Base-by-base conservation (phyloP, 1,140 invertebrate species). In the Bicyclus anynana region DNA sequence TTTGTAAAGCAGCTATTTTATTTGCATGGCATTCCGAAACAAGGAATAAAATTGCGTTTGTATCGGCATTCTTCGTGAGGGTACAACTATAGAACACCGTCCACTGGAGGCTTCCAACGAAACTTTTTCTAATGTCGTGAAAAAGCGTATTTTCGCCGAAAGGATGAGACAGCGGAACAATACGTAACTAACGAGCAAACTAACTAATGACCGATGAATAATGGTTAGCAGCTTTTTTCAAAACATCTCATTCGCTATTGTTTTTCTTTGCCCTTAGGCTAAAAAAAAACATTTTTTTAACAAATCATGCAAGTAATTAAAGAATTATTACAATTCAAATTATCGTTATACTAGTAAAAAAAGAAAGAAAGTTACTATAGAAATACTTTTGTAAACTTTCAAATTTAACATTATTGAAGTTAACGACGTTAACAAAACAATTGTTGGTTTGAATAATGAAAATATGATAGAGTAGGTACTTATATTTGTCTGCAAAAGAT, bases 1-100 rank as follows among this genome's bases (percentile, higher is more conserved):
- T n/a, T 33, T 38, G 37, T 49, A 56, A 56, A 56, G 27, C 54
- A 42, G 42, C 33, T 29, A 42, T 56, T 50, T 56, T 56, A 56
- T 56, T 49, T 38, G 33, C 54, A 49, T 56, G 50, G 54, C 46
- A 40, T 56, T 56, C 37, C 21, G 35, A 49, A 56, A 37, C 26
- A 40, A 48, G 27, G 27, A 21, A 47, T 55, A 48, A 48, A 53
- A 29, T 7, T 13, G 9, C n/a, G 10, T 33, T 33, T 33, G 9
- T 33, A 33, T 33, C n/a, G 29, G 29, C n/a, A 33, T 33, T 33
- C 29, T 2, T 2, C 7, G 29, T n/a, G 10, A 33, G 29, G 3
- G 9, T 7, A 29, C 27, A 33, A 12, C 10, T 12, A 7, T 12
- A 33, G 7, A 12, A 12, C 10, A 33, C 2, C 29, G 29, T 12